Percentiles rank a stretch among this genome's conserved stretches.
Conservation (phyloP, 23 tunicate species). For the Halocynthia aurantium region DNA sequence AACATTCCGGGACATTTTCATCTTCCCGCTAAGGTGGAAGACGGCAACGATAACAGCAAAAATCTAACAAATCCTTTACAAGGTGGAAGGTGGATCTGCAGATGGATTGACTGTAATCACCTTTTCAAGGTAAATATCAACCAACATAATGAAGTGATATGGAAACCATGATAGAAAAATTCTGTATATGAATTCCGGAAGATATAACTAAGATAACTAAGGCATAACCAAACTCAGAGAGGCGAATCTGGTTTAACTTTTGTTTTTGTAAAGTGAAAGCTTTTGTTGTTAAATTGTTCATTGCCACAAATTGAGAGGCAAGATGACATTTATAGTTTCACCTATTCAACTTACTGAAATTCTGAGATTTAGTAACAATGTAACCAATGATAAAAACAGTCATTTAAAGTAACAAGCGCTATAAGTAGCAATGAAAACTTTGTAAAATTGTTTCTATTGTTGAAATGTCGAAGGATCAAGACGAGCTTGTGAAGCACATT, state of each 20-base stretch:
- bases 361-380: neutral
- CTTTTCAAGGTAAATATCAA: slow-evolving; percentile 43
- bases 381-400: neutral
- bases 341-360: neutral
- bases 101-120: slow-evolving; percentile 75
- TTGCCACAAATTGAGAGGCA: no score
- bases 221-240: no score
- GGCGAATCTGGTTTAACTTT: no score
- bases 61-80: slow-evolving; percentile 1
- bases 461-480: slow-evolving; percentile 48
- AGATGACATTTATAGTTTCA: neutral
- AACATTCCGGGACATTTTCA: neutral
- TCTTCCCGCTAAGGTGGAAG: neutral
- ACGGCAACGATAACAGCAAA: neutral
- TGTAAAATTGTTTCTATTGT: neutral
- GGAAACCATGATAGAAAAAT: no score
- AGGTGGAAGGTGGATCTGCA: slow-evolving; percentile 61
- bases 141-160: neutral
- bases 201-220: no score
- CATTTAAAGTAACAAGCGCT: neutral
- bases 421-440: neutral
- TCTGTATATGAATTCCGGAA: no score
- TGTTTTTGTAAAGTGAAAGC: no score
- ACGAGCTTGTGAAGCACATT: slow-evolving; percentile 75
- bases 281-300: no score